phyloP scores from a whole-genome alignment of 2,888 invertebrate species.

The Tenthredo livida region DNA sequence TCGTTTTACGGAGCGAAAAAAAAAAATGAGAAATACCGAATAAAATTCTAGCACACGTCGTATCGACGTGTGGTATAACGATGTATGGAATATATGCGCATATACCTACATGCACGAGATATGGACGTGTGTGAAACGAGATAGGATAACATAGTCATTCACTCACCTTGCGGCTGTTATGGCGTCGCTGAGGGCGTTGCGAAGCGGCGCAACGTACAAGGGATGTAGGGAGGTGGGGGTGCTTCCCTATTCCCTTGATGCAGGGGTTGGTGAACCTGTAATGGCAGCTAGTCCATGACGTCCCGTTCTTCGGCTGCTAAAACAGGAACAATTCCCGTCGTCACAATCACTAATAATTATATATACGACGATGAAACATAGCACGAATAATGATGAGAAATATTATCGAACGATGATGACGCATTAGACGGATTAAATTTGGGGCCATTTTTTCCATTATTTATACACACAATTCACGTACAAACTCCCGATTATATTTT shows the following conservation, averaged over 20 bases:
- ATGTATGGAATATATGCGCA: background rate
- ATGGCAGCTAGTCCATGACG: constrained; percentile 73
- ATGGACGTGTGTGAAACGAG: background rate
- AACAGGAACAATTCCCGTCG: constrained; percentile 63
- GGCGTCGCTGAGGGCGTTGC: constrained; percentile 72
- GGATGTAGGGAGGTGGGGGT: constrained; percentile 63
- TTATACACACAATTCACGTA: background rate
- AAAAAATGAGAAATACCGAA: background rate
- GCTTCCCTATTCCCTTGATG: constrained; percentile 70
- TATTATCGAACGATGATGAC: background rate
- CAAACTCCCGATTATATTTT: background rate
- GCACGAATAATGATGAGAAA: background rate
- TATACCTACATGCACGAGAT: background rate
- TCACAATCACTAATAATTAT: constrained; percentile 40
- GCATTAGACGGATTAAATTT: background rate
- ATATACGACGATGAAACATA: constrained; percentile 55
- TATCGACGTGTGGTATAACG: no score
- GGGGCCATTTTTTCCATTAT: background rate
- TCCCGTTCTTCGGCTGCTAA: constrained; percentile 70
- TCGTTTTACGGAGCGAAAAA: background rate
- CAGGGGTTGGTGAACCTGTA: constrained; percentile 64
- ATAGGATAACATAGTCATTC: constrained; percentile 8
- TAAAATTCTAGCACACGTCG: background rate
- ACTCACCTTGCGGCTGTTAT: constrained; percentile 77
- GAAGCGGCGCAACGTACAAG: constrained; percentile 63